Evolutionary conservation across 92 coral and sea anemone genomes (phyloP), one percentile per base, ranked within the genome.

Genomic region (Palythoa grandis): DNA sequence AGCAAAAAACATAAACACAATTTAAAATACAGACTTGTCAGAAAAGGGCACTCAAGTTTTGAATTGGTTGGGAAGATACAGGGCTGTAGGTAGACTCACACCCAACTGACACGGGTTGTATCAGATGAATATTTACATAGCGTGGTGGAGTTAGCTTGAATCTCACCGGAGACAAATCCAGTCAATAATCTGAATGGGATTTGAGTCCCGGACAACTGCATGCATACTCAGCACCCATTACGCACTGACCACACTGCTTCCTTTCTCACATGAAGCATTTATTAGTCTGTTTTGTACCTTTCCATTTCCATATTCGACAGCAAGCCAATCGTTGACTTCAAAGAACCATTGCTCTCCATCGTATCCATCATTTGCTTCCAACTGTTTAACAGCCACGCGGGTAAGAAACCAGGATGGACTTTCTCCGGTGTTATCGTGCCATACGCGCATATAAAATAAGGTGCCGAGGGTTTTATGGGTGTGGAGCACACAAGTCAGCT

Each of bases 351-450:
- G 83, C 76, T 91, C 87, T 56, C 79, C 92, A 0, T 63, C 86
- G 65, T 77, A 89, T 4, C 80, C 76, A 82, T 89, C 93, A 48
- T 39, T 43, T 13, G 48, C 23, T 29, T 80, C 85, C 61, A 67
- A 17, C 7, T 70, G 74, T 79, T 90, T 88, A 70, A 95, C 83
- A 23, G 76, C 87, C 82, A 95, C 91, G 71, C 91, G 92, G 78
- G 88, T 87, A 7, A 95, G 91, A 20, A 72, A 90, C 98, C 98
- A 95, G 12, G 95, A 85, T 3, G 98, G 95, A 73, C 83, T 89
- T 47, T 79, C 52, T 2, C 98, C 98, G 2, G 83, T 40, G 82
- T 94, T 94, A 65, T 95, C 98, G 71, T 95, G 98, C 98, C 98
- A 95, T 83, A 95, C 80, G 48, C 93, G 95, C 86, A 94, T 73